Base-by-base conservation (phyloP, 2,113 vertebrate species). In the Aphelocoma coerulescens region DNA sequence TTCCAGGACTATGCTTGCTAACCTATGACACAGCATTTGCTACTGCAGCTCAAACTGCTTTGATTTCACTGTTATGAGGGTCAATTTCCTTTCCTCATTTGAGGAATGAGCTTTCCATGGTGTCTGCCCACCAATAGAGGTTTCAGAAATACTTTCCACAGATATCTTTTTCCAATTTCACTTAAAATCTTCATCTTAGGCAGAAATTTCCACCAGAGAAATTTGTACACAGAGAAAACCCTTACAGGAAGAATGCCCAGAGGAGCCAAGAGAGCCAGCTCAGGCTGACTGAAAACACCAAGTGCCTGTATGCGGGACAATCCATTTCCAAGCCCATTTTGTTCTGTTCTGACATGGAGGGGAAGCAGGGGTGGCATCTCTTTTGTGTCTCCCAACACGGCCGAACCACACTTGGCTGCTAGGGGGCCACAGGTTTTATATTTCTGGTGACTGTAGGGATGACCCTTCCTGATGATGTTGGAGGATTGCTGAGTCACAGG, bases 391-490 rank as follows among this genome's bases (percentile, higher is more conserved):
- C 48, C 17, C 23, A 13, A 28, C 35, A 55, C 0, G 0, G 35
- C 7, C 1, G 3, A 65, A 37, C 22, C 44, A 57, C 22, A 33
- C 24, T 71, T 54, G 48, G 52, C 35, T 93, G 14, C 12, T 5
- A 49, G 39, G 4, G 18, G 4, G 3, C 3, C 14, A 28, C 0
- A 1, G 14, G 19, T 35, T 37, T 86, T 51, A 7, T 21, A 46
- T 46, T 93, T 51, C 55, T 77, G 43, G 22, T 71, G 21, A 28
- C 23, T 4, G 4, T 21, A 62, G 51, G 26, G 22, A 55, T 44
- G 43, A 30, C 20, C 4, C 24, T 49, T 71, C 32, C 32, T 63
- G 75, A 22, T 33, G 48, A 33, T 66, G 33, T 13, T 48, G 35
- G 43, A 71, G 48, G 39, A 35, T 2, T 58, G 17, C 6, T 1